A percentile compares a stretch with the other conserved stretches of the same genome.
Conservation (phyloP, 2,888 invertebrate species). For the Odontocerum albicorne region DNA sequence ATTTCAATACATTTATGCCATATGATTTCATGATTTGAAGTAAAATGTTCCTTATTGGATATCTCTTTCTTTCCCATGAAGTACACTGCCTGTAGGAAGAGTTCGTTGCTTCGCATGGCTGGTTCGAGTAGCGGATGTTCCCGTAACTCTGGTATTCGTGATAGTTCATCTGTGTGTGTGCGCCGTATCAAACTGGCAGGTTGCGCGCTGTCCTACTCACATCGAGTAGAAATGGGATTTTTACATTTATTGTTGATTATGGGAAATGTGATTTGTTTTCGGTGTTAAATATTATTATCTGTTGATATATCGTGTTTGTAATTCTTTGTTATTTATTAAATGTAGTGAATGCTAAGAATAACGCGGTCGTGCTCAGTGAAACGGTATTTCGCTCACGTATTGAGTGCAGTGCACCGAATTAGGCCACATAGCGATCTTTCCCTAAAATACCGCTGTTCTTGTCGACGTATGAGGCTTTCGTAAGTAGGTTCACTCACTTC, state of each 20-base stretch:
- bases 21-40: conserved; percentile 16
- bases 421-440: conserved; percentile 64
- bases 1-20: no score
- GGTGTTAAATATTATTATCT: conserved; percentile 24
- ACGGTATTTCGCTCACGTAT: conserved; percentile 27
- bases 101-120: conserved; percentile 1
- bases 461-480: conserved; percentile 59
- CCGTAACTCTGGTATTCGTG: conserved; percentile 27
- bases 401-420: conserved; percentile 45
- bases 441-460: conserved; percentile 63
- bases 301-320: conserved; percentile 3
- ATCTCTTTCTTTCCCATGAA: conserved; percentile 14
- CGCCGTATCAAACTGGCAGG: conserved; percentile 19
- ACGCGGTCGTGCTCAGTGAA: conserved; percentile 15
- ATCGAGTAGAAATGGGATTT: conserved; percentile 30
- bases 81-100: conserved; percentile 9
- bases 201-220: conserved; percentile 27
- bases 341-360: conserved; percentile 15
- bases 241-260: conserved; percentile 29
- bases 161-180: conserved; percentile 22
- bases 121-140: conserved; percentile 27
- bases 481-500: conserved; percentile 49
- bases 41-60: conserved; percentile 3
- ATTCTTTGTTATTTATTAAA: conserved; percentile 5
- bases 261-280: conserved; percentile 30